A percentile compares a stretch with the other conserved stretches of the same genome.
These are phyloP conservation scores for Polia nebulosa DNA, from an alignment of 2,888 invertebrate genomes.

Conservation along the genomic window DNA sequence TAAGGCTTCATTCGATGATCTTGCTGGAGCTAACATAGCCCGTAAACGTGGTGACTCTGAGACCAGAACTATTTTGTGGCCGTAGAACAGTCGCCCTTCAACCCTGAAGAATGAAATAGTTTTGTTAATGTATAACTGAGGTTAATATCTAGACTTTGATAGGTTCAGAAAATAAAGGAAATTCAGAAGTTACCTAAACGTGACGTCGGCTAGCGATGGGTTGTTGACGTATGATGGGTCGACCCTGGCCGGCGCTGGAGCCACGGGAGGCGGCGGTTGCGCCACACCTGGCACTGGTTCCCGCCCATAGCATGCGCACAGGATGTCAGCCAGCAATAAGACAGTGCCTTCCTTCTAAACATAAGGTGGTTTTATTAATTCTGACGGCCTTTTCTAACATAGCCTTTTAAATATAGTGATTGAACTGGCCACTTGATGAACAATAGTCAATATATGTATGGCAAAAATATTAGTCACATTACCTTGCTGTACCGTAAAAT, in stretches of 20 bases:
- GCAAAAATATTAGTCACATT: constrained; percentile 57
- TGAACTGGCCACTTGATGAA: neutral
- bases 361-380: constrained; percentile 61
- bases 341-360: constrained; percentile 96
- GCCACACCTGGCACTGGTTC: constrained; percentile 93
- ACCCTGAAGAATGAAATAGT: constrained; percentile 90
- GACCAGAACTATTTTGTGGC: constrained; percentile 98
- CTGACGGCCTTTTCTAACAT: neutral
- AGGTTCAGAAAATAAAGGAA: neutral
- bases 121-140: neutral
- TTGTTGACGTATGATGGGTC: constrained; percentile 98
- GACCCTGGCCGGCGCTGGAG: constrained; percentile 94
- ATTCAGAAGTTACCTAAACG: constrained; percentile 92
- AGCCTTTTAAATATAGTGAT: neutral
- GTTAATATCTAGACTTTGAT: neutral
- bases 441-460: neutral
- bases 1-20: constrained; percentile 73
- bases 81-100: constrained; percentile 97
- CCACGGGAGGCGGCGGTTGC: constrained; percentile 89
- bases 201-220: constrained; percentile 97
- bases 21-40: constrained; percentile 93
- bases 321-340: constrained; percentile 96
- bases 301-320: constrained; percentile 97
- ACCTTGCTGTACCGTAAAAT: constrained; percentile 97
- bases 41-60: constrained; percentile 97